Evolutionary conservation across 2,797 vertebrate genomes (phyloP).

Genomic region (Antrozous pallidus): DNA sequence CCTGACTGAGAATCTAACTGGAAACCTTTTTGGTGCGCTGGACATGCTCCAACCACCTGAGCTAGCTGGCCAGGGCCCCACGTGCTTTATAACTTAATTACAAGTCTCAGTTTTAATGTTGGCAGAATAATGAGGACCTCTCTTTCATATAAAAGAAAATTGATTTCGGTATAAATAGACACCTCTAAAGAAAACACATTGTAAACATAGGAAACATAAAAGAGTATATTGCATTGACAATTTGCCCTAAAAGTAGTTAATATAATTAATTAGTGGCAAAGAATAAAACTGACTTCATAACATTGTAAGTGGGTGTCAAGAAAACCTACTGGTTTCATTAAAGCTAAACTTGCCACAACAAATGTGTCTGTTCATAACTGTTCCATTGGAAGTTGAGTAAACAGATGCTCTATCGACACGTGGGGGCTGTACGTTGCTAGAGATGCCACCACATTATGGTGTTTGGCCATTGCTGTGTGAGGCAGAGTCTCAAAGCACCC

Average conservation of each 20-base stretch:
- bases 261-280: slow-evolving; percentile 55
- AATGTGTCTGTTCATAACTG: background rate
- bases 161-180: slow-evolving; percentile 68
- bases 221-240: slow-evolving; percentile 29
- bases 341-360: slow-evolving; percentile 10
- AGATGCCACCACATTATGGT: background rate
- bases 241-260: slow-evolving; percentile 79
- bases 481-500: background rate
- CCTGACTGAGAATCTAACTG: too few relatives aligned
- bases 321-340: slow-evolving; percentile 11
- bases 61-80: too few relatives aligned
- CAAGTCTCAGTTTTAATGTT: background rate
- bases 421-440: background rate
- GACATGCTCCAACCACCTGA: too few relatives aligned
- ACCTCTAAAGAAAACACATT: slow-evolving; percentile 62
- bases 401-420: background rate
- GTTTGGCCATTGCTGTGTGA: background rate
- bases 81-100: slow-evolving; percentile 49
- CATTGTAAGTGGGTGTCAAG: background rate
- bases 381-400: background rate
- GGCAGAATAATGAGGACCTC: slow-evolving; percentile 13
- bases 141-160: background rate
- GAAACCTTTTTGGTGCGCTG: too few relatives aligned
- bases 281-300: slow-evolving; percentile 37
- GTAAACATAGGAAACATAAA: slow-evolving; percentile 51